Evolutionary conservation across 2,113 vertebrate species (phyloP), one percentile per base, ranked within the genome.

Genomic region (Callaeas wilsoni): DNA sequence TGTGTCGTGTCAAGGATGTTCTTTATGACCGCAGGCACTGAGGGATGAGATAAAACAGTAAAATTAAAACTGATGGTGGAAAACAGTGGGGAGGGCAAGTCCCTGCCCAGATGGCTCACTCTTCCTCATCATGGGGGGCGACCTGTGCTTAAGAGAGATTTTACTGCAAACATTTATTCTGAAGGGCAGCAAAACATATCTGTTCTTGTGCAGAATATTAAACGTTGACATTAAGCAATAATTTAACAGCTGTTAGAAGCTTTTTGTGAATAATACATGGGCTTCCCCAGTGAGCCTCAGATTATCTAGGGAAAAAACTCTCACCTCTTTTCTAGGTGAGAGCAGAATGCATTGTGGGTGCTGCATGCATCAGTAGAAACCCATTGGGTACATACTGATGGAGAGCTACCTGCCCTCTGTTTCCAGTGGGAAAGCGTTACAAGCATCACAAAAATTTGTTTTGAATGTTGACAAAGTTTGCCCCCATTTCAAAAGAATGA

Each of bases 191-290:
- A 68, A 62, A 89, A 49, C 44, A 33, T 42, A 76, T 35, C 50
- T 0, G 0, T 85, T 84, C 76, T 91, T 8, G 0, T 22, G 44
- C 4, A 56, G 60, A 92, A 70, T 89, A 89, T 88, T 73, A 87
- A 79, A 71, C 12, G 63, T 42, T 88, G 88, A 86, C 92, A 77
- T 95, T 96, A 76, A 94, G 68, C 41, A 96, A 88, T 96, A 93
- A 90, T 85, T 91, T 89, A 96, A 85, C 0, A 3, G 22, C 13
- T 84, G 56, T 70, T 94, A 77, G 49, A 86, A 64, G n/a, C 41
- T 86, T 93, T 78, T 73, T 47, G 35, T 96, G 92, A 92, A 56
- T 92, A 84, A 93, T 96, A 64, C 50, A 79, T 95, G 57, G 64
- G 23, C 62, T 93, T 88, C 56, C 73, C 56, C 62, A 63, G 81